Percentiles rank a stretch among this genome's conserved stretches.
Evolutionary conservation across 2,797 vertebrate species (phyloP).

Genomic region (Macropodus opercularis): DNA sequence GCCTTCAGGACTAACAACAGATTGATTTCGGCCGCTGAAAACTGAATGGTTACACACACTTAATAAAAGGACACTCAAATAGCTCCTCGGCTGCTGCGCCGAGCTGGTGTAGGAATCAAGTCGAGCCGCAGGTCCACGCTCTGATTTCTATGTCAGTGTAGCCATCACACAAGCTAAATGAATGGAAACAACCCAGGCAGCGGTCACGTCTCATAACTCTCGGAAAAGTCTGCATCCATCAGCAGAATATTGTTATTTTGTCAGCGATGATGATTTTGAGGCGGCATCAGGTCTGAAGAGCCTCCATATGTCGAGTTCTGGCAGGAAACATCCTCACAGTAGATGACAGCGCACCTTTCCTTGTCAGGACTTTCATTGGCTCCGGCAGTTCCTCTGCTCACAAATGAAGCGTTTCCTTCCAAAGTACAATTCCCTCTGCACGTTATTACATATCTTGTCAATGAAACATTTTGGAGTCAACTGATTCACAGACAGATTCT

Average conservation of each 20-base stretch:
- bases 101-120: constrained; percentile 29
- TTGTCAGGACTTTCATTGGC: no score
- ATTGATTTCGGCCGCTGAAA: constrained; percentile 36
- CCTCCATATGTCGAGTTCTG: constrained; percentile 43
- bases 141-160: constrained; percentile 29
- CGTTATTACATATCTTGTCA: constrained; percentile 50
- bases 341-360: constrained; percentile 56
- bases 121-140: constrained; percentile 25
- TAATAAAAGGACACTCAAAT: constrained; percentile 38
- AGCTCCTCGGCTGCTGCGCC: constrained; percentile 20
- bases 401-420: constrained; percentile 46
- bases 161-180: constrained; percentile 14
- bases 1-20: constrained; percentile 36
- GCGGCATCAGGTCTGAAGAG: constrained; percentile 25
- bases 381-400: constrained; percentile 33
- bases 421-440: constrained; percentile 30
- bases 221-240: constrained; percentile 45
- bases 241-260: constrained; percentile 40
- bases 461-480: constrained; percentile 34
- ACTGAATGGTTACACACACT: constrained; percentile 26
- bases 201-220: constrained; percentile 40
- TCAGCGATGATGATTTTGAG: constrained; percentile 48
- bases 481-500: constrained; percentile 18
- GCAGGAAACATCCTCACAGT: constrained; percentile 55
- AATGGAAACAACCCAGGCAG: constrained; percentile 23